Evolutionary conservation across 2,888 invertebrate species (phyloP).

Genomic region (Drosophila glabriapex): DNA sequence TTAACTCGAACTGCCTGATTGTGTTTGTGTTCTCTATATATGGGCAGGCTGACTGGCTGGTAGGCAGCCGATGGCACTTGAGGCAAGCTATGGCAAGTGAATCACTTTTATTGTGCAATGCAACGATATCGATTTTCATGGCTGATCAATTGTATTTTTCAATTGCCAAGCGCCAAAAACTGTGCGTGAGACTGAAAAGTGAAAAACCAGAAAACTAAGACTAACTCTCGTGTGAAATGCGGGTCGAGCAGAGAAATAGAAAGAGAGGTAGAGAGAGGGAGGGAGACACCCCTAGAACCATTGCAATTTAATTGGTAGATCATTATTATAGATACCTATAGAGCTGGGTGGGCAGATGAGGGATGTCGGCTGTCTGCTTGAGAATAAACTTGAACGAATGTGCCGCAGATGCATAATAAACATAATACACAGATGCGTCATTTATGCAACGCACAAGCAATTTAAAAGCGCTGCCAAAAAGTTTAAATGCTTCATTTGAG

Average conservation of each 20-base stretch:
- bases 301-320: conserved; percentile 47
- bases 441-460: not conserved
- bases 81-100: conserved; percentile 54
- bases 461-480: not conserved
- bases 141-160: conserved; percentile 60
- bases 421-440: conserved; percentile 13
- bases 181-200: conserved; percentile 19
- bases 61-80: conserved; percentile 42
- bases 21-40: conserved; percentile 25
- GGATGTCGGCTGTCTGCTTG: conserved; percentile 8
- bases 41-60: conserved; percentile 32
- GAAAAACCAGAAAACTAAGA: conserved; percentile 16
- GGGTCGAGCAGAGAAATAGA: conserved; percentile 16
- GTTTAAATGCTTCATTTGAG: conserved; percentile 5
- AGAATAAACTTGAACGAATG: conserved; percentile 7
- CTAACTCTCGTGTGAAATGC: conserved; percentile 49
- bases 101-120: conserved; percentile 71
- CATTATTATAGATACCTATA: conserved; percentile 27
- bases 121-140: conserved; percentile 43
- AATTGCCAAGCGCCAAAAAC: conserved; percentile 43
- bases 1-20: conserved; percentile 26
- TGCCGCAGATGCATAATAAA: conserved; percentile 12
- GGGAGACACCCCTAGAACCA: conserved; percentile 5
- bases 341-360: conserved; percentile 4
- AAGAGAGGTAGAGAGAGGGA: not conserved